Evolutionary conservation across 2,113 vertebrate genomes (phyloP), one percentile per base, ranked within the genome.

Genomic region (Nesogale talazaci): DNA sequence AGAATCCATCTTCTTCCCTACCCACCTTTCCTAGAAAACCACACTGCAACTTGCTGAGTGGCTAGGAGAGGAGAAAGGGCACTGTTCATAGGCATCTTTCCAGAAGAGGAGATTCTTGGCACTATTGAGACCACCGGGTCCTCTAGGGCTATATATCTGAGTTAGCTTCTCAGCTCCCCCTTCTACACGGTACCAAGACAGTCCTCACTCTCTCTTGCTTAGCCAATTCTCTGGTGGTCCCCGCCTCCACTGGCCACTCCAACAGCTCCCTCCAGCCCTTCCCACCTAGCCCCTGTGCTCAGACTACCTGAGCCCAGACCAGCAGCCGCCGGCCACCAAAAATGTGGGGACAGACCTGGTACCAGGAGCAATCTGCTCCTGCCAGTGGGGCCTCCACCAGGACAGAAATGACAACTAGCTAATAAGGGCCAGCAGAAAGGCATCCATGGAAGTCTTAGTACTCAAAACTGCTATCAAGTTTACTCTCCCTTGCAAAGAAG

Each of bases 361-460:
- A 12, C 46, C 59, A 61, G 59, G 59, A 14, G 25, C 19, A 27
- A 65, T 25, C 8, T 61, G 59, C 69, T 52, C 75, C 42, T 6
- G 16, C 15, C 0, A 9, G 22, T 31, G 1, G 0, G 72, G 25
- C 34, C 80, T 31, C 80, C n/a, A 1, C 5, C 4, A 36, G 63
- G 10, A 6, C 31, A 31, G 25, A 46, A n/a, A n/a, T 5, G 75
- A 25, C 61, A 46, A 15, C 10, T 7, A 38, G 12, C 4, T 25
- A 15, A 19, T 0, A 6, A 29, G 0, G 16, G 22, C 14, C 65
- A 65, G 23, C 3, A 46, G 2, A 31, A 34, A 6, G 31, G 2
- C 2, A 0, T 1, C 4, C 19, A 40, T 3, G 4, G 12, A 16
- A 34, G 1, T 3, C 19, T 34, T 27, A 7, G 38, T n/a, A 29